These are phyloP conservation scores for Eulemur albifrons DNA, from an alignment of 2,797 vertebrate genomes.

Conservation along the genomic window DNA sequence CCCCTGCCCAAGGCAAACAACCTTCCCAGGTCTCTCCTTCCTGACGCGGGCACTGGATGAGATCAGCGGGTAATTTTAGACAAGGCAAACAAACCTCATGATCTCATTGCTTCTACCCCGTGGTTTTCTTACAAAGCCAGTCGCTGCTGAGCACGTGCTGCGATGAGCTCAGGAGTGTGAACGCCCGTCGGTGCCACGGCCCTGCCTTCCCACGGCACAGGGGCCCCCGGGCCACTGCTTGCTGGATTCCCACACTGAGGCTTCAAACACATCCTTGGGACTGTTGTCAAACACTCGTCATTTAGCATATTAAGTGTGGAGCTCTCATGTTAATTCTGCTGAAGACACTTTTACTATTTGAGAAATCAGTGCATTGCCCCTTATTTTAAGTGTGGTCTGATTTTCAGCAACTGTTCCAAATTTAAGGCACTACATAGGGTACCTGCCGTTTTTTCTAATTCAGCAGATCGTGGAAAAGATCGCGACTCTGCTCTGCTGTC, in stretches of 20 bases:
- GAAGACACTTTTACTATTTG: not conserved
- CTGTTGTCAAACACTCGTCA: accelerated
- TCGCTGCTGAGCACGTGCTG: not conserved
- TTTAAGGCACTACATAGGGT: not conserved
- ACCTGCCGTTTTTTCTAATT: not conserved
- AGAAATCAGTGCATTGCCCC: not conserved
- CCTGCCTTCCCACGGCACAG: no score
- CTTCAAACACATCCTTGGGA: not conserved
- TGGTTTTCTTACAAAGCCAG: not conserved
- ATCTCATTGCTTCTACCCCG: not conserved
- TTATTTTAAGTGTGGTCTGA: not conserved
- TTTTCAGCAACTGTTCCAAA: not conserved
- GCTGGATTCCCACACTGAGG: accelerated
- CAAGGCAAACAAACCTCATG: not conserved
- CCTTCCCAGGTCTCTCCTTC: not conserved
- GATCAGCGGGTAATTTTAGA: not conserved
- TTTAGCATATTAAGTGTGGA: not conserved
- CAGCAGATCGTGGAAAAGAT: not conserved
- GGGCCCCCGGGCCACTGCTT: not conserved
- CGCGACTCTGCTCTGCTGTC: not conserved
- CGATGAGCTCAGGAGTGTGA: not conserved
- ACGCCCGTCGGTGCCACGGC: accelerated
- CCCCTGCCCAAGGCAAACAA: constrained; percentile 40
- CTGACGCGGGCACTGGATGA: not conserved
- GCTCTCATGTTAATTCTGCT: accelerated